Evolutionary conservation across 2,113 vertebrate genomes (phyloP).

Genomic region (Menidia beryllina): DNA sequence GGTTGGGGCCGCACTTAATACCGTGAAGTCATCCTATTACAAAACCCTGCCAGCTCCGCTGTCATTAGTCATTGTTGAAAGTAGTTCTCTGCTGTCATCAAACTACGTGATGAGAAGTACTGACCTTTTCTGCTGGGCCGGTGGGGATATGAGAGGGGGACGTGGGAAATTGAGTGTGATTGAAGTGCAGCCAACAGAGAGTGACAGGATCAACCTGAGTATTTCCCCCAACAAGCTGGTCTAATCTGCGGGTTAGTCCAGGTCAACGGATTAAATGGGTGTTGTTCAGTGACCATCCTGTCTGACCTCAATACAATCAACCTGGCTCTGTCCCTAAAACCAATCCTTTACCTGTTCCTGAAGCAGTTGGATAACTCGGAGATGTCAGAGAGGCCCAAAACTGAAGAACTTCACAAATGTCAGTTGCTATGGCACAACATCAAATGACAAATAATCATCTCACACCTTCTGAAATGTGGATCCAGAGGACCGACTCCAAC

Average conservation of each 20-base stretch:
- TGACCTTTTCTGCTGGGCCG: conserved; percentile 57
- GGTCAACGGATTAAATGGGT: conserved; percentile 68
- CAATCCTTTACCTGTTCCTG: conserved; percentile 48
- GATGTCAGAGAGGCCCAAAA: not conserved
- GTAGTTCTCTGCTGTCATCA: conserved; percentile 31
- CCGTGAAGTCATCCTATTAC: conserved; percentile 31
- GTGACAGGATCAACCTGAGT: conserved; percentile 58
- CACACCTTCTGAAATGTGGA: conserved; percentile 1
- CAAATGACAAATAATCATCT: conserved; percentile 11
- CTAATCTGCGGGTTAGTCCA: conserved; percentile 69
- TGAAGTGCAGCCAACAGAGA: conserved; percentile 69
- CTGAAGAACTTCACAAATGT: not conserved
- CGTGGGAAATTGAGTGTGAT: conserved; percentile 60
- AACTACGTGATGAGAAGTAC: conserved; percentile 24
- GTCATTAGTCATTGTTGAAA: conserved; percentile 45
- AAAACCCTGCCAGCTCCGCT: conserved; percentile 25
- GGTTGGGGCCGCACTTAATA: conserved; percentile 9
- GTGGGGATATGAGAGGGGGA: conserved; percentile 44
- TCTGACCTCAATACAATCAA: conserved; percentile 67
- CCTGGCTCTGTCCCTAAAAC: conserved; percentile 39
- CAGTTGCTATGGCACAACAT: not conserved
- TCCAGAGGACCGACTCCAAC: conserved; percentile 7
- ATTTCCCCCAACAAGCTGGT: conserved; percentile 54
- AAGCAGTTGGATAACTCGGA: not conserved
- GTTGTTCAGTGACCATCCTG: conserved; percentile 51